Evolutionary conservation across 1,140 invertebrate genomes (phyloP).

Genomic region (Cydia amplana): DNA sequence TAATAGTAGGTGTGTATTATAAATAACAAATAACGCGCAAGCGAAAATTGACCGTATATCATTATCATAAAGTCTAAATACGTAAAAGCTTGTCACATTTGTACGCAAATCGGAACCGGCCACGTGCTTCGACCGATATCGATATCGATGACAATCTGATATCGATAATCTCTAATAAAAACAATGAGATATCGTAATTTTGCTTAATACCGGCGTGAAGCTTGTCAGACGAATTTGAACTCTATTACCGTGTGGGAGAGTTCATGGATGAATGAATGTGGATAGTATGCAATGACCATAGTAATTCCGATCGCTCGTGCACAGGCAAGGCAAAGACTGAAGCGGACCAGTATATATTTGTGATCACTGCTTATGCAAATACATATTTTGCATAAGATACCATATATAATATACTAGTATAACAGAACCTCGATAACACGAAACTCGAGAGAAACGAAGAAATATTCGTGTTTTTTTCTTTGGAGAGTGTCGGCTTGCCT

Average conservation of each 20-base stretch:
- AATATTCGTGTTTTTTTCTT: too few species aligned
- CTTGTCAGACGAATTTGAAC: not conserved
- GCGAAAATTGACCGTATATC: not conserved
- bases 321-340: too few species aligned
- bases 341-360: too few species aligned
- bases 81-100: not conserved
- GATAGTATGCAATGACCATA: not conserved
- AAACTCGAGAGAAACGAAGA: too few species aligned
- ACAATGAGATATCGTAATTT: slow-evolving; percentile 27
- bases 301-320: too few species aligned
- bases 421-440: too few species aligned
- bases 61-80: not conserved
- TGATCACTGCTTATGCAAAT: too few species aligned
- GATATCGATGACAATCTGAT: slow-evolving; percentile 8
- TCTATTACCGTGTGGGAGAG: not conserved
- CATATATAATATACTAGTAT: too few species aligned
- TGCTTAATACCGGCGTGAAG: not conserved
- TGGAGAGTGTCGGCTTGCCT: too few species aligned
- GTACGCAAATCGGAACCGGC: slow-evolving; percentile 15
- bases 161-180: slow-evolving; percentile 15
- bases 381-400: too few species aligned
- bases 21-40: not conserved
- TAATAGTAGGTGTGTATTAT: not conserved
- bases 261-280: slow-evolving; percentile 1
- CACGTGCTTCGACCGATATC: slow-evolving; percentile 4